Evolutionary conservation across 2,797 vertebrate species (phyloP).

Genomic region (Crocidura indochinensis): DNA sequence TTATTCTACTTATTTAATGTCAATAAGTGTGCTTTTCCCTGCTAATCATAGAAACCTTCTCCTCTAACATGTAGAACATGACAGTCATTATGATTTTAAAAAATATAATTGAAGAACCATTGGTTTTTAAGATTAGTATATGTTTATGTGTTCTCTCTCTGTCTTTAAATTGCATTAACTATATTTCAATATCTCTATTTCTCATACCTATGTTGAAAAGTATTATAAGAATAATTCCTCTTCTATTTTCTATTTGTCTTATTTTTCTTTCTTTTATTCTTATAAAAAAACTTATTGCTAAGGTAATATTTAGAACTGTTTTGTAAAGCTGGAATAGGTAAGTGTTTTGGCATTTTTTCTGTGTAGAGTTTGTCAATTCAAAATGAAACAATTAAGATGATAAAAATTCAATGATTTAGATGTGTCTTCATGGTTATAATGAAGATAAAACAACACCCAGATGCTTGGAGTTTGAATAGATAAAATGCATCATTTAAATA

Average conservation of each 20-base stretch:
- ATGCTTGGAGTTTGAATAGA: background rate
- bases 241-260: conserved; percentile 43
- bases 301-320: background rate
- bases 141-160: background rate
- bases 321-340: conserved; percentile 30
- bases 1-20: background rate
- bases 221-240: background rate
- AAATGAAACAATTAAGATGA: conserved; percentile 37
- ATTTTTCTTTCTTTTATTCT: conserved; percentile 9
- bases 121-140: too few relatives aligned
- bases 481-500: background rate
- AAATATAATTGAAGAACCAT: too few relatives aligned
- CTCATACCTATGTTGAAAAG: background rate
- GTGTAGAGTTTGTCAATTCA: background rate
- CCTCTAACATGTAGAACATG: conserved; percentile 10
- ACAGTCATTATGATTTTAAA: background rate
- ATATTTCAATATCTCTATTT: background rate
- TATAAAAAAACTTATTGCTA: background rate
- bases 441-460: background rate
- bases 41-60: background rate
- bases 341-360: background rate
- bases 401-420: background rate
- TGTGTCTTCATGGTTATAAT: background rate
- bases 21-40: background rate
- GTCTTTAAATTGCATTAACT: background rate